These are phyloP conservation scores for Listronotus bonariensis DNA, from an alignment of 1,140 invertebrate species.

Conservation along the genomic window DNA sequence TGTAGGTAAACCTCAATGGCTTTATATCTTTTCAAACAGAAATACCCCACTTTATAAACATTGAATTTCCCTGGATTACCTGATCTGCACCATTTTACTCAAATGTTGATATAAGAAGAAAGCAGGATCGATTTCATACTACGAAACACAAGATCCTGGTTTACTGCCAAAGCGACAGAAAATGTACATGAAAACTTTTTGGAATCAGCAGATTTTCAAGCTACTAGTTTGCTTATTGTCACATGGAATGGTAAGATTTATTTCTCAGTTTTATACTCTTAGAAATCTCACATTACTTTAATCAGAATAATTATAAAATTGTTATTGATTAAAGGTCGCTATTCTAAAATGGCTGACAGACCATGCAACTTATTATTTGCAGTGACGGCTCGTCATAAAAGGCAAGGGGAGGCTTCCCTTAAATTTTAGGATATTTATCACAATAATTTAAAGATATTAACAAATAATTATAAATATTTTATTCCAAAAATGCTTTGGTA, in stretches of 20 bases:
- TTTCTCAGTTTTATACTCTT: too few species aligned
- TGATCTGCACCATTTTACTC: constrained; percentile 86
- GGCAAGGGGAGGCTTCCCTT: too few species aligned
- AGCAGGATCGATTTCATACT: constrained; percentile 77
- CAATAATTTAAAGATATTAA: too few species aligned
- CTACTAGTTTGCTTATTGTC: constrained; percentile 63
- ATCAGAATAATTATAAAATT: too few species aligned
- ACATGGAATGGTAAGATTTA: constrained; percentile 65
- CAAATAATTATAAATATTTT: too few species aligned
- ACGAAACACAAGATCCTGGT: constrained; percentile 70
- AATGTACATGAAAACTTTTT: constrained; percentile 74
- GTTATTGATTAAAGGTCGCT: too few species aligned
- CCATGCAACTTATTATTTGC: too few species aligned
- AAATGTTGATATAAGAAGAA: constrained; percentile 83
- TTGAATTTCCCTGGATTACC: constrained; percentile 87
- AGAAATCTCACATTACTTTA: too few species aligned
- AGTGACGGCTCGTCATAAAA: too few species aligned
- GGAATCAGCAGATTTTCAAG: constrained; percentile 68
- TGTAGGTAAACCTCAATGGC: constrained; percentile 90
- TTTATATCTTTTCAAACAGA: constrained; percentile 87
- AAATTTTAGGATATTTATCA: too few species aligned
- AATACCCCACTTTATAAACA: constrained; percentile 82
- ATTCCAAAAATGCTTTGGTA: too few species aligned
- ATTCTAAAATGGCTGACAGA: too few species aligned
- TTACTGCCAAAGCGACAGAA: constrained; percentile 68